Evolutionary conservation across 1,140 invertebrate species (phyloP).

Genomic region (Leptopilina clavipes): DNA sequence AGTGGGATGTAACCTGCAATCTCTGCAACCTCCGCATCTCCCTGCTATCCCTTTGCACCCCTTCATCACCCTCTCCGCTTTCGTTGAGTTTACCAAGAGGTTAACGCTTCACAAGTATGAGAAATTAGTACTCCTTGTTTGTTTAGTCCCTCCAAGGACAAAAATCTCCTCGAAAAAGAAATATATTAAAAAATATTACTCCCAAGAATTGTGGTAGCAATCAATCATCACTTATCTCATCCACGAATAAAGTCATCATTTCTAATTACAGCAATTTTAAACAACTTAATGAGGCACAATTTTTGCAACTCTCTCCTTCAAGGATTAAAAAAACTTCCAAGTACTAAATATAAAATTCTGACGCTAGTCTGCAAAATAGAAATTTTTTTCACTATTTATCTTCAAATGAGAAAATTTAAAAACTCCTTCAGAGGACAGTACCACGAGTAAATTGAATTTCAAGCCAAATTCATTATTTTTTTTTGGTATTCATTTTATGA

Average conservation of each 20-base stretch:
- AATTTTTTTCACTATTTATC: no score
- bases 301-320: no score
- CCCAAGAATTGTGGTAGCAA: background rate
- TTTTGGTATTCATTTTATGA: no score
- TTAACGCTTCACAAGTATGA: constrained; percentile 49
- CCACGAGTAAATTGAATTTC: no score
- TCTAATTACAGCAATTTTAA: no score
- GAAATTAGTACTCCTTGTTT: constrained; percentile 56
- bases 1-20: background rate
- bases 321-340: no score
- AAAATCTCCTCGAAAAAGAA: background rate
- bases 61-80: constrained; percentile 36
- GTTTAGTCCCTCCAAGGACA: constrained; percentile 43
- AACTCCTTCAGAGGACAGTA: no score
- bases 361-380: no score
- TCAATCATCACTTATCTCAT: background rate
- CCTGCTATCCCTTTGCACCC: background rate
- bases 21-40: background rate
- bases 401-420: no score
- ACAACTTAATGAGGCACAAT: background rate
- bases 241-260: no score
- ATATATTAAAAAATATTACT: constrained; percentile 7
- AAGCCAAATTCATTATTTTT: no score
- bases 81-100: constrained; percentile 49
- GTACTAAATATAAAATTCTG: no score